phyloP scores from a whole-genome alignment of 2,888 invertebrate genomes.

The Xestoiulus laeticollis region DNA sequence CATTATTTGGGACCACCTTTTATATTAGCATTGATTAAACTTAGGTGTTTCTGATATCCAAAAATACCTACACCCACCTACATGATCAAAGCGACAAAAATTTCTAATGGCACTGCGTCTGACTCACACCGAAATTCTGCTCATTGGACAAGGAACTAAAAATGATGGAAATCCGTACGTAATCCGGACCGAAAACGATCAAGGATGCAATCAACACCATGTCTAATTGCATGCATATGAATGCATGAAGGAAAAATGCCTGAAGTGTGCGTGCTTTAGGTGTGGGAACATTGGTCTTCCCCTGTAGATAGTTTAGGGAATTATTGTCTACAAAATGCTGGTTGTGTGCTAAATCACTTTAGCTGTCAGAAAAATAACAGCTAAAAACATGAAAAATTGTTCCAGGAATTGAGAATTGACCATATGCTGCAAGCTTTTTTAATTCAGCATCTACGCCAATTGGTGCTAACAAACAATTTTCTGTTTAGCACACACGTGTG shows the following conservation, averaged over 20 bases:
- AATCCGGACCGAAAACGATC: not conserved
- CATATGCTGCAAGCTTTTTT: not conserved
- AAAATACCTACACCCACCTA: not conserved
- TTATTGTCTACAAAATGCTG: not conserved
- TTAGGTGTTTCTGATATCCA: not conserved
- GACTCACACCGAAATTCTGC: not conserved
- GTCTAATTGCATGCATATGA: not conserved
- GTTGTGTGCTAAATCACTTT: not conserved
- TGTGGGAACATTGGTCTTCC: not conserved
- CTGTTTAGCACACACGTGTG: not conserved
- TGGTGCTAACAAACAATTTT: not conserved
- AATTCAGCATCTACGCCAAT: not conserved
- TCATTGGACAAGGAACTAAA: not conserved
- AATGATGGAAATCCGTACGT: not conserved
- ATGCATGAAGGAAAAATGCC: not conserved
- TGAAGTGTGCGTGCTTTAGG: not conserved
- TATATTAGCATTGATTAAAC: not conserved
- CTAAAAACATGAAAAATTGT: not conserved
- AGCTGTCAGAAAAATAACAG: not conserved
- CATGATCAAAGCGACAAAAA: not conserved
- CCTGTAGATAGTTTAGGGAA: not conserved
- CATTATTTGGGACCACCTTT: not conserved
- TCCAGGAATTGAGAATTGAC: not conserved
- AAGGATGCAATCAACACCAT: not conserved
- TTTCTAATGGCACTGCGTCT: not conserved